Evolutionary conservation across 2,113 vertebrate genomes (phyloP).

Genomic region (Macrotus californicus): DNA sequence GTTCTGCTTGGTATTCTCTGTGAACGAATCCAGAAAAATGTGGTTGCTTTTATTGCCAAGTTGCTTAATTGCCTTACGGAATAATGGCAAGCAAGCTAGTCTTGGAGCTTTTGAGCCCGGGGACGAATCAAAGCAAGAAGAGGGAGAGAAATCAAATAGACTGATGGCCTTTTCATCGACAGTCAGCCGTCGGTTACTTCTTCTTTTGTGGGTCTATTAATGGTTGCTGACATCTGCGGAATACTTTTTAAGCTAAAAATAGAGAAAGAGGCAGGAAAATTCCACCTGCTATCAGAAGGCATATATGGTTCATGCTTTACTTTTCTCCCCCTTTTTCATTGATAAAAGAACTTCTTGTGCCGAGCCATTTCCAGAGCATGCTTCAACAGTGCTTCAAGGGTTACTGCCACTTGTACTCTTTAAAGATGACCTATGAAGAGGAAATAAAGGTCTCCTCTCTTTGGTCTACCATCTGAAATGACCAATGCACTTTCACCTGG

Average conservation of each 20-base stretch:
- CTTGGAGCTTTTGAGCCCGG: background rate
- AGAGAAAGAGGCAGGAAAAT: background rate
- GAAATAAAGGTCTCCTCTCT: background rate
- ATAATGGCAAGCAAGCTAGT: background rate
- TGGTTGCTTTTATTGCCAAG: slow-evolving; percentile 51
- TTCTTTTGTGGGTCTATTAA: background rate
- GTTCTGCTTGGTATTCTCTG: slow-evolving; percentile 44
- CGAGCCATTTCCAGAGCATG: background rate
- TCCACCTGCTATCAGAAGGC: background rate
- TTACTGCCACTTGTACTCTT: background rate
- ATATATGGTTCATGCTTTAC: background rate
- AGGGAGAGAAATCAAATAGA: slow-evolving; percentile 63
- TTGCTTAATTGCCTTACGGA: slow-evolving; percentile 56
- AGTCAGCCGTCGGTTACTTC: background rate
- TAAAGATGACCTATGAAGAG: background rate
- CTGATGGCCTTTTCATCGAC: slow-evolving; percentile 49
- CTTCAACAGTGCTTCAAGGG: background rate
- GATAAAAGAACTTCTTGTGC: background rate
- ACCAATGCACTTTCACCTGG: background rate
- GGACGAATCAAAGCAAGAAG: slow-evolving; percentile 51
- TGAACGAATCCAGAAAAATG: slow-evolving; percentile 44
- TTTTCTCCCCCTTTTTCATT: background rate
- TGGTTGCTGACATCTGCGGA: slow-evolving; percentile 40
- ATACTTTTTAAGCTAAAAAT: slow-evolving; percentile 17
- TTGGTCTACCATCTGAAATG: background rate